Evolutionary conservation across 2,888 invertebrate genomes (phyloP).

Genomic region (Fabriciana adippe): DNA sequence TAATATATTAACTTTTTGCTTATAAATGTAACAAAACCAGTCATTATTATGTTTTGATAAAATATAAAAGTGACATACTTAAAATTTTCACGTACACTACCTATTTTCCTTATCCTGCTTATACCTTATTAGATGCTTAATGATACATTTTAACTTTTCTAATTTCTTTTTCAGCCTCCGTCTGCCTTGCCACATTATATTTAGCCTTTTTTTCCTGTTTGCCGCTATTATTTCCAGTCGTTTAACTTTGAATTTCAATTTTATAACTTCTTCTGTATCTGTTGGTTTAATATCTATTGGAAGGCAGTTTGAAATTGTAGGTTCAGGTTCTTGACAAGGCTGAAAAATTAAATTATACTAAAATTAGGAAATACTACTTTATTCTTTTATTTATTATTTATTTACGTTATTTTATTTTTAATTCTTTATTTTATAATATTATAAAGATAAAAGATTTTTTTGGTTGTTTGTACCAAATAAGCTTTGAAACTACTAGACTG

Average conservation of each 20-base stretch:
- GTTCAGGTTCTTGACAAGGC: constrained; percentile 59
- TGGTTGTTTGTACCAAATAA: too few species aligned
- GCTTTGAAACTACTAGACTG: too few species aligned
- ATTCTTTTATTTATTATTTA: too few species aligned
- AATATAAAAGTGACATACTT: neutral
- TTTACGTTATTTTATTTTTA: too few species aligned
- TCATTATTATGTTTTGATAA: too few species aligned
- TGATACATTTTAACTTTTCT: constrained; percentile 55
- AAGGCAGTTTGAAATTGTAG: constrained; percentile 54
- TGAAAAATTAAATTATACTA: constrained; percentile 35
- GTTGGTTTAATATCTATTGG: constrained; percentile 53
- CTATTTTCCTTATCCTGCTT: constrained; percentile 23
- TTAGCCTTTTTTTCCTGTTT: constrained; percentile 57
- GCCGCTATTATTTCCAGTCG: constrained; percentile 62
- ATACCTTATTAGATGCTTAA: constrained; percentile 58
- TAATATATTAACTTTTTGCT: too few species aligned
- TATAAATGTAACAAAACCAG: too few species aligned
- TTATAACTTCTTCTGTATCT: constrained; percentile 60
- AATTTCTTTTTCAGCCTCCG: constrained; percentile 55
- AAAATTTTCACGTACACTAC: neutral
- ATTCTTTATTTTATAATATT: too few species aligned
- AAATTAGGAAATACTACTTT: too few species aligned
- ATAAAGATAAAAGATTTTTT: too few species aligned
- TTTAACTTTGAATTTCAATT: constrained; percentile 61
- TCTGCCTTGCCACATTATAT: constrained; percentile 61